Conservation (phyloP, 2,888 invertebrate genomes). For the Rugalucina vietnamica region DNA sequence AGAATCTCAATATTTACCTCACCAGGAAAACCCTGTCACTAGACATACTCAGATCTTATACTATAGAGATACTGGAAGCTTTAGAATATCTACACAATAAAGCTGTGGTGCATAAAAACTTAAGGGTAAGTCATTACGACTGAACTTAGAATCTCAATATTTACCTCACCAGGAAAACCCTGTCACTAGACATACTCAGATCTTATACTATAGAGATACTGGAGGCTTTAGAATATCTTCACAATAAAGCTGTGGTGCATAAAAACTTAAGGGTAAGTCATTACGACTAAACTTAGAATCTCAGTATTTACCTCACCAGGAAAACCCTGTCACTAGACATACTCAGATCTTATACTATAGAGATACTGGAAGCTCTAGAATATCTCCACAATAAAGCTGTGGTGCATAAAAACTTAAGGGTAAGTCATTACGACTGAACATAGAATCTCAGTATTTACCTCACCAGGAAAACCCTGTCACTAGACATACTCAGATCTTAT, state of each 20-base stretch:
- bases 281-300: no score
- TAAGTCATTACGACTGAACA: slow-evolving; percentile 82
- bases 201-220: slow-evolving; percentile 90
- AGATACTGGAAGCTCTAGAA: slow-evolving; percentile 90
- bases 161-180: slow-evolving; percentile 85
- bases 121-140: slow-evolving; percentile 87
- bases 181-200: slow-evolving; percentile 87
- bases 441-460: slow-evolving; percentile 85
- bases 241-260: slow-evolving; percentile 92
- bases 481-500: slow-evolving; percentile 88
- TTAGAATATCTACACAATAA: slow-evolving; percentile 92
- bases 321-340: slow-evolving; percentile 86
- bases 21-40: slow-evolving; percentile 86
- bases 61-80: slow-evolving; percentile 90
- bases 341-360: slow-evolving; percentile 88
- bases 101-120: slow-evolving; percentile 92
- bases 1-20: slow-evolving; percentile 85
- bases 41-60: slow-evolving; percentile 88
- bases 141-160: slow-evolving; percentile 85
- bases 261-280: slow-evolving; percentile 89
- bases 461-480: slow-evolving; percentile 85
- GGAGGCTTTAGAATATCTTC: slow-evolving; percentile 91
- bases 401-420: slow-evolving; percentile 92
- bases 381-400: slow-evolving; percentile 93
- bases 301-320: slow-evolving; percentile 86